Base-by-base conservation (phyloP, 1,140 invertebrate genomes). In the Drosophila rhopaloa region DNA sequence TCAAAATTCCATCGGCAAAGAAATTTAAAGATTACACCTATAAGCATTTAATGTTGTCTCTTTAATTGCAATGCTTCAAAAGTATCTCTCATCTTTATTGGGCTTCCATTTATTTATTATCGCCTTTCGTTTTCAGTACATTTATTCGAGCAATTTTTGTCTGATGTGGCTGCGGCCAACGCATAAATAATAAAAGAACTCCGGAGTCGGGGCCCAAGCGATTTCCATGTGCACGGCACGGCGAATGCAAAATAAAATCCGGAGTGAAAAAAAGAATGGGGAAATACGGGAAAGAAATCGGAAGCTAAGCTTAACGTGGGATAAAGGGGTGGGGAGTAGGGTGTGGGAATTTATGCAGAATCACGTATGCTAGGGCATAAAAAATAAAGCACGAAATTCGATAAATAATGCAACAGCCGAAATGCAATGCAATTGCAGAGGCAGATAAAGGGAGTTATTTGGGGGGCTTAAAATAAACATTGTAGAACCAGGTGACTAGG, bases 351-450 rank as follows among this genome's bases (percentile, higher is more conserved):
- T 85, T 79, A 86, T 81, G 82, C 75, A 66, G 67, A 85, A 76
- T 85, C 83, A 88, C 65, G 75, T 76, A 68, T 84, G 77, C 57
- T 48, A 51, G 60, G 50, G 61, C 76, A 84, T 71, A 80, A 63
- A 75, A 79, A 83, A 82, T 55, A 48, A 71, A 58, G 57, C 68
- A 41, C 41, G 58, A 73, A 41, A 48, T 14, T 24, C 82, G 65
- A 84, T 84, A 85, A 84, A 85, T 81, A 81, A 85, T 85, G 70
- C 79, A 76, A 60, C 43, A 57, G 55, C 77, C 79, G 53, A 79
- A 85, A 81, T 88, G 79, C 83, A 82, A 57, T 71, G 41, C 44
- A 60, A 58, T 37, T 77, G 51, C 8, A 38, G 51, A 24, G 40
- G 41, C 16, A 50, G 70, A 54, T 19, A 38, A 24, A 43, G 9